Evolutionary conservation across 2,797 vertebrate genomes (phyloP), one percentile per base, ranked within the genome.

Genomic region (Sebastes cheni): DNA sequence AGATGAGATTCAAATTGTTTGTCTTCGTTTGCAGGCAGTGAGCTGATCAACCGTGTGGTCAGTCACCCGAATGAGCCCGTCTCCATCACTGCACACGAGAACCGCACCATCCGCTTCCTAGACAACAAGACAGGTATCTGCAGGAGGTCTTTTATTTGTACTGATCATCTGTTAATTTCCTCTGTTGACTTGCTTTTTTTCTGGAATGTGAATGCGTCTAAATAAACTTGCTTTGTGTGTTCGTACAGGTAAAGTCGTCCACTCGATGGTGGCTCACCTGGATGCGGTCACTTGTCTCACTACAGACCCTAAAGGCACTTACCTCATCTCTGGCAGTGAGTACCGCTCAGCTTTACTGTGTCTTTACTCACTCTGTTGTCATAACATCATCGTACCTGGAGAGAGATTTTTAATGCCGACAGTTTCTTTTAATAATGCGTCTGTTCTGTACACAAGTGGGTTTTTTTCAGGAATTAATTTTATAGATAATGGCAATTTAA

Each of bases 241-340:
- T 62, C 23, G 8, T 66, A 3, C 91, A 98, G 97, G 97, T 62
- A 96, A 97, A 93, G 93, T 94, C 0, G 95, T 97, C 32, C 97
- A 98, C 89, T 98, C 97, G 0, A 98, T 98, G 97, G 97, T 98
- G 7, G 97, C 97, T 67, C 97, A 98, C 90, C 92, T 98, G 85
- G 97, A 98, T 4, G 97, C 97, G 0, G 97, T 98, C 84, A 98
- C 97, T 88, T 98, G 97, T 94, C 96, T 98, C 1, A 96, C 97
- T 3, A 97, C 96, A 72, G 97, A 98, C 91, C 97, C 97, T 70
- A 97, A 96, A 83, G 97, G 97, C 65, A 95, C 96, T 92, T 98
- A 98, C 95, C 96, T 98, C 91, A 95, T 98, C 95, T 98, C 97
- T 2, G 97, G 97, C 92, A 98, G 97, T 98, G 86, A 96, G 97